Conservation (phyloP, 1,140 invertebrate genomes). For the Antheraea pernyi region DNA sequence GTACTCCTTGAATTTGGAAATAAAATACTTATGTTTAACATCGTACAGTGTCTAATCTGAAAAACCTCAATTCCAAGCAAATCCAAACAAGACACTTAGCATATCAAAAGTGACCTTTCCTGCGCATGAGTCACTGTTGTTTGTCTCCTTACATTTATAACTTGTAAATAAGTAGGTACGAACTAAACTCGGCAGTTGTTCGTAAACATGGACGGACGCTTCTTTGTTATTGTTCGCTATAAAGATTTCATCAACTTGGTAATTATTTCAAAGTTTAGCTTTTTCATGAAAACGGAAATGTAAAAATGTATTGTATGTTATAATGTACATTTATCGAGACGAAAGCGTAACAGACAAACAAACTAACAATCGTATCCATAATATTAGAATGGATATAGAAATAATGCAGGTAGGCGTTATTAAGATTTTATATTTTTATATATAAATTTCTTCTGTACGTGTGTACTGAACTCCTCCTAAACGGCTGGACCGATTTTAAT, state of each 20-base stretch:
- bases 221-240: neutral
- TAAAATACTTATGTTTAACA: neutral
- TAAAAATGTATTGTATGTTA: neutral
- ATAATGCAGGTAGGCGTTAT: too few species aligned
- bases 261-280: neutral
- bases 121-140: neutral
- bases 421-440: too few species aligned
- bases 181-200: neutral
- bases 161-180: neutral
- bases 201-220: neutral
- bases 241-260: neutral
- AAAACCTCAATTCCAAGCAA: neutral
- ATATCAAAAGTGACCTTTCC: neutral
- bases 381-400: too few species aligned
- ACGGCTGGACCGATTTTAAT: too few species aligned
- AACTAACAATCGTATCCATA: too few species aligned
- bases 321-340: too few species aligned
- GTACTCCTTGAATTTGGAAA: neutral
- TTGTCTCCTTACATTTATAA: neutral
- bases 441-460: too few species aligned
- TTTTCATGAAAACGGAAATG: neutral
- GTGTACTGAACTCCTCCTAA: too few species aligned
- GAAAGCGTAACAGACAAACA: too few species aligned
- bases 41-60: neutral
- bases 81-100: neutral